phyloP scores from a whole-genome alignment of 1,140 invertebrate species.

The Cotesia chilonis region DNA sequence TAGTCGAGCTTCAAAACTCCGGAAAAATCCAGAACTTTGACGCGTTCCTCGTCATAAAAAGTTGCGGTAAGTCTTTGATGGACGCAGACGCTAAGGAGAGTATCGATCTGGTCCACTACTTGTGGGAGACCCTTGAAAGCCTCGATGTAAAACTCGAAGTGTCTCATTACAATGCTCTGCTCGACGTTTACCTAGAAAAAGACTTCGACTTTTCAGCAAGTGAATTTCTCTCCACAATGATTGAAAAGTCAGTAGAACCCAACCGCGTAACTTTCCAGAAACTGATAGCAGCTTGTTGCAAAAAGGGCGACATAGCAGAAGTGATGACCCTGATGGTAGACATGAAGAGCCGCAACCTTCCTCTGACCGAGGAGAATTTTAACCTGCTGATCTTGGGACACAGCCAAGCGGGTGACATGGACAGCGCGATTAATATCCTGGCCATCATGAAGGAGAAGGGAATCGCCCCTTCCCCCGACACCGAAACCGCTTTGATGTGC shows the following conservation, averaged over 20 bases:
- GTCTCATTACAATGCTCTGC: conserved; percentile 85
- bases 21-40: conserved; percentile 31
- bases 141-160: conserved; percentile 77
- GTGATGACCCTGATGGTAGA: conserved; percentile 82
- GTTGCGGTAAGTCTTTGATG: conserved; percentile 34
- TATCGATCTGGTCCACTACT: conserved; percentile 33
- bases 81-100: conserved; percentile 19
- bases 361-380: conserved; percentile 81
- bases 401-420: conserved; percentile 77
- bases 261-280: conserved; percentile 85
- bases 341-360: conserved; percentile 80
- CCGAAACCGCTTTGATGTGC: conserved; percentile 77
- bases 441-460: conserved; percentile 81
- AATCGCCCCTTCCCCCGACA: conserved; percentile 75
- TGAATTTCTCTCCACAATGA: conserved; percentile 78
- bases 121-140: conserved; percentile 36
- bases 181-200: conserved; percentile 86
- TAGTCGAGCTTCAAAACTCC: conserved; percentile 11
- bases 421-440: conserved; percentile 79
- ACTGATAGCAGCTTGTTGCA: conserved; percentile 80
- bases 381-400: conserved; percentile 85
- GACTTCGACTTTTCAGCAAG: conserved; percentile 80
- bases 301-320: conserved; percentile 82
- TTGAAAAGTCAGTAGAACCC: conserved; percentile 77
- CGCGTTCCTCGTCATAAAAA: conserved; percentile 35